Conservation (phyloP, 2,113 vertebrate genomes). For the Leptobrachium leishanense region DNA sequence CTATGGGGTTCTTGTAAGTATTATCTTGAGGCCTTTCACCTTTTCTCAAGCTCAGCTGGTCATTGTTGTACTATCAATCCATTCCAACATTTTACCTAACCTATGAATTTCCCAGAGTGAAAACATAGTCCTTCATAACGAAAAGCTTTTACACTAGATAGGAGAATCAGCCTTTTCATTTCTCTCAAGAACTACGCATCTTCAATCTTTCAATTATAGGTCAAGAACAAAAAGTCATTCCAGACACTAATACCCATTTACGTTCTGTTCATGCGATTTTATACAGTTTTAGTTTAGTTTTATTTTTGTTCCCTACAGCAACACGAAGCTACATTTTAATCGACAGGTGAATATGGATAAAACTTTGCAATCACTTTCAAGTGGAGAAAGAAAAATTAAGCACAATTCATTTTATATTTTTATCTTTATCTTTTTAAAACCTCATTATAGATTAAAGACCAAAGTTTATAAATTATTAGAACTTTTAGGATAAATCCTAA, state of each 20-base stretch:
- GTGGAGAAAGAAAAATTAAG: not conserved
- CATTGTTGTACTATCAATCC: slow-evolving; percentile 62
- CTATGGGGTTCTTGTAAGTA: slow-evolving; percentile 59
- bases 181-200: slow-evolving; percentile 71
- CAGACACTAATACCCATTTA: slow-evolving; percentile 54
- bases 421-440: too few species aligned
- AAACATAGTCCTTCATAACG: slow-evolving; percentile 68
- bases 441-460: not conserved
- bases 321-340: slow-evolving; percentile 21
- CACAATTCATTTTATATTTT: slow-evolving; percentile 13
- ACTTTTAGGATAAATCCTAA: too few species aligned
- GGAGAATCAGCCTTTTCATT: slow-evolving; percentile 72
- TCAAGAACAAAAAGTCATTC: slow-evolving; percentile 66
- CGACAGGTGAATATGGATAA: slow-evolving; percentile 26
- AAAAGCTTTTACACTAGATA: slow-evolving; percentile 68
- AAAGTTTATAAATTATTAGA: slow-evolving; percentile 24
- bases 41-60: slow-evolving; percentile 57
- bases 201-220: slow-evolving; percentile 80
- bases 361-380: slow-evolving; percentile 31
- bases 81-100: slow-evolving; percentile 66
- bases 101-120: slow-evolving; percentile 68
- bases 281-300: slow-evolving; percentile 45
- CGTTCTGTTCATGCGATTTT: slow-evolving; percentile 48
- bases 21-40: slow-evolving; percentile 64
- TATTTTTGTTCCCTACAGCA: slow-evolving; percentile 40